phyloP scores from a whole-genome alignment of 1,140 invertebrate genomes.

The Ladona fulva region DNA sequence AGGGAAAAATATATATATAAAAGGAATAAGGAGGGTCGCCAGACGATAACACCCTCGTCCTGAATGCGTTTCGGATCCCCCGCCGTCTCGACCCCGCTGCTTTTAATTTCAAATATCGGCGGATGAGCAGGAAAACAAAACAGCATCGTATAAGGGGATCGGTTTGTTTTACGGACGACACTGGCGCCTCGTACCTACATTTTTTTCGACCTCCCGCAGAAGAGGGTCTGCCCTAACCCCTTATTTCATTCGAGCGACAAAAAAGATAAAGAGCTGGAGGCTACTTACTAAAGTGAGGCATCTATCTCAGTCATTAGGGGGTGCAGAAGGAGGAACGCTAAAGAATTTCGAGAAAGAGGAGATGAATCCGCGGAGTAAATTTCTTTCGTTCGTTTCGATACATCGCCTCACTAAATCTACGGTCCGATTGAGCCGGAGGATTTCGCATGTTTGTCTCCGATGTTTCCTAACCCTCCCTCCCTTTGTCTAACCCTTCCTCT shows the following conservation, averaged over 20 bases:
- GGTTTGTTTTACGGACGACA: not conserved
- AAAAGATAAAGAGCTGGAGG: no score
- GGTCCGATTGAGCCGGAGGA: not conserved
- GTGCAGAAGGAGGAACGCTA: no score
- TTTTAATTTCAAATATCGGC: conserved; percentile 3
- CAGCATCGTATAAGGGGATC: not conserved
- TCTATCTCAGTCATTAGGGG: no score
- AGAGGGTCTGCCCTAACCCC: no score
- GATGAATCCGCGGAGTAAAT: not conserved
- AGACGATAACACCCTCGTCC: no score
- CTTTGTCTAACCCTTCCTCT: not conserved
- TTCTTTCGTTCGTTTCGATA: not conserved
- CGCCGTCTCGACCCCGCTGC: not conserved
- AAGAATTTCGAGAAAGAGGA: not conserved
- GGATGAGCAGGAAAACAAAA: not conserved
- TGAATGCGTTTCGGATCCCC: no score
- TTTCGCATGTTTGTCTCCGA: not conserved
- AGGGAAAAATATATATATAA: not conserved
- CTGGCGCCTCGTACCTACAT: not conserved
- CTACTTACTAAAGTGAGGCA: no score
- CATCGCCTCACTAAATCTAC: not conserved
- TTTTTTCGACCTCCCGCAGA: not conserved
- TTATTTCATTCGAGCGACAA: no score
- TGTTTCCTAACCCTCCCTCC: not conserved
- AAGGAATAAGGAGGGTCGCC: not conserved